phyloP scores from a whole-genome alignment of 2,113 vertebrate species.

The Isichthys henryi region DNA sequence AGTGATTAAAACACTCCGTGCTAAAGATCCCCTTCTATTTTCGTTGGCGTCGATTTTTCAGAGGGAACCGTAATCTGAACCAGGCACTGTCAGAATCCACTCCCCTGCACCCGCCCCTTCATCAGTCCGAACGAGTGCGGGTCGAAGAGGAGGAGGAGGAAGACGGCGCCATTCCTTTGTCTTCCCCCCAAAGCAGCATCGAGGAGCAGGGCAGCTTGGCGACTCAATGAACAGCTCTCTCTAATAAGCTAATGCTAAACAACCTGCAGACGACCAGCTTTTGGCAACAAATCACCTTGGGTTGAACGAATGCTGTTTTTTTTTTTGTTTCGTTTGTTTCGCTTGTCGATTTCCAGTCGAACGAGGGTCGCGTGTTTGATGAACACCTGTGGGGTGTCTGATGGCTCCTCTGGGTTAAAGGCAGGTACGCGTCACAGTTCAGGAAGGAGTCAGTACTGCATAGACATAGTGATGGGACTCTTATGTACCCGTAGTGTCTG shows the following conservation, averaged over 20 bases:
- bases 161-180: neutral
- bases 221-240: neutral
- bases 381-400: neutral
- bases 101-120: neutral
- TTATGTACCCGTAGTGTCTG: constrained; percentile 65
- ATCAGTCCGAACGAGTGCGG: neutral
- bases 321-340: neutral
- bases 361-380: neutral
- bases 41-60: neutral
- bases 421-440: neutral
- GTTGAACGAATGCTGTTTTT: neutral
- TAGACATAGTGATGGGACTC: constrained; percentile 54
- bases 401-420: neutral
- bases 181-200: neutral
- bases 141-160: neutral
- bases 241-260: neutral
- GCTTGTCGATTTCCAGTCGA: neutral
- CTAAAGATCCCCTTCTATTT: constrained; percentile 6
- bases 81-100: constrained; percentile 7
- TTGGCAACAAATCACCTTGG: neutral
- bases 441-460: constrained; percentile 53
- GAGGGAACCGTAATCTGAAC: neutral
- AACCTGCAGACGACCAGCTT: neutral
- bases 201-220: neutral
- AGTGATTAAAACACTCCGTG: constrained; percentile 3